Conservation (phyloP, 2,888 invertebrate genomes). For the Dynastes maya region DNA sequence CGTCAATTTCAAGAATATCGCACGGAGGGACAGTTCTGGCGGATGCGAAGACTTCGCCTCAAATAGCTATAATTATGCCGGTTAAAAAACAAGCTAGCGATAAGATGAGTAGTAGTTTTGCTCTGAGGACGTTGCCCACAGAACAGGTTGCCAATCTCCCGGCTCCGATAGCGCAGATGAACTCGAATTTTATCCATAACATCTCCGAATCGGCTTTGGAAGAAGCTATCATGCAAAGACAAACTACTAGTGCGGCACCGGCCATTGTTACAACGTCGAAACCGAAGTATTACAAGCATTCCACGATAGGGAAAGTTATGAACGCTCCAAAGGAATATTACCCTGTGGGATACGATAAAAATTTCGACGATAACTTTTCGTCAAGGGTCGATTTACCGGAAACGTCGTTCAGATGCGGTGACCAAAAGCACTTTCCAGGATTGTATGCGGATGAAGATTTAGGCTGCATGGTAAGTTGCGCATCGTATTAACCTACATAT, state of each 20-base stretch:
- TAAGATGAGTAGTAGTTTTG: constrained; percentile 64
- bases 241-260: constrained; percentile 68
- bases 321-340: constrained; percentile 92
- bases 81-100: constrained; percentile 57
- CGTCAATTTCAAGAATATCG: constrained; percentile 74
- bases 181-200: constrained; percentile 63
- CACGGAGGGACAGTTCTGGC: constrained; percentile 61
- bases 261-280: constrained; percentile 70
- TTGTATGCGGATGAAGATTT: constrained; percentile 90
- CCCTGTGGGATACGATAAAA: constrained; percentile 90
- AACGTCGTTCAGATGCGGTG: constrained; percentile 88
- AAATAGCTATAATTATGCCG: constrained; percentile 63
- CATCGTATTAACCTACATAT: constrained; percentile 10
- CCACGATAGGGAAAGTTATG: constrained; percentile 80
- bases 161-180: constrained; percentile 57
- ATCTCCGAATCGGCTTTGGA: constrained; percentile 83
- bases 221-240: constrained; percentile 82
- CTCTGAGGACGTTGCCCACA: constrained; percentile 62
- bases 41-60: constrained; percentile 58
- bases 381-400: constrained; percentile 89
- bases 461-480: constrained; percentile 86
- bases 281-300: constrained; percentile 68
- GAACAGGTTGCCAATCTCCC: constrained; percentile 59
- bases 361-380: constrained; percentile 90
- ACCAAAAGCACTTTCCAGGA: constrained; percentile 93